Base-by-base conservation (phyloP, 2,888 invertebrate genomes). In the Anorthoa munda region DNA sequence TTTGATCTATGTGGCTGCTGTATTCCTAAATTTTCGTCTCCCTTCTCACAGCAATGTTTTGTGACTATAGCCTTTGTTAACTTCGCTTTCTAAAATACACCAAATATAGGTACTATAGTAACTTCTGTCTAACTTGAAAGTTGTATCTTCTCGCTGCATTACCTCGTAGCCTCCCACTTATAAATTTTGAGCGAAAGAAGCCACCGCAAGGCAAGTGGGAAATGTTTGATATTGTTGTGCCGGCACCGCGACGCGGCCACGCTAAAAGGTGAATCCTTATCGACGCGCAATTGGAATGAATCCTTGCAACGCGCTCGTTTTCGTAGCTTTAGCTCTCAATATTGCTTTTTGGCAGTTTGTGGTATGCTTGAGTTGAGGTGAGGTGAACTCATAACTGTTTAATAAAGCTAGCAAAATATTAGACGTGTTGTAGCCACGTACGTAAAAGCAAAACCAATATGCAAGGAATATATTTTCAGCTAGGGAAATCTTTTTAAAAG, bases 211-310 rank as follows among this genome's bases (percentile, higher is more conserved):
- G 72, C 69, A 74, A 75, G 77, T 75, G 82, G 84, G 74, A 90
- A 91, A 89, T 88, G 88, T 90, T 91, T 89, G 89, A 88, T 90
- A 89, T 93, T 90, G 89, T 91, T 90, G 89, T 88, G 86, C 85
- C 86, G 82, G 81, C 82, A 86, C 81, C 77, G 86, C 86, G 82
- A 80, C 82, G 86, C 81, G 79, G 86, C 83, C 81, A 86, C 90
- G 85, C 88, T 91, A 89, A 92, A 92, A 90, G 91, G 89, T 80
- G 95, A 95, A 94, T 87, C 94, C 95, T 69, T 92, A 93, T 82
- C 76, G 90, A 89, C 79, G 86, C 90, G 89, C 92, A 92, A 94
- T 94, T 93, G 94, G 91, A 93, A 94, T 92, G 95, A 95, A 94
- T 90, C 94, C 94, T 83, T 87, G 89, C 90, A 93, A 94, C 86